Evolutionary conservation across 2,888 invertebrate species (phyloP), one percentile per base, ranked within the genome.

Genomic region (Brachycybe producta): DNA sequence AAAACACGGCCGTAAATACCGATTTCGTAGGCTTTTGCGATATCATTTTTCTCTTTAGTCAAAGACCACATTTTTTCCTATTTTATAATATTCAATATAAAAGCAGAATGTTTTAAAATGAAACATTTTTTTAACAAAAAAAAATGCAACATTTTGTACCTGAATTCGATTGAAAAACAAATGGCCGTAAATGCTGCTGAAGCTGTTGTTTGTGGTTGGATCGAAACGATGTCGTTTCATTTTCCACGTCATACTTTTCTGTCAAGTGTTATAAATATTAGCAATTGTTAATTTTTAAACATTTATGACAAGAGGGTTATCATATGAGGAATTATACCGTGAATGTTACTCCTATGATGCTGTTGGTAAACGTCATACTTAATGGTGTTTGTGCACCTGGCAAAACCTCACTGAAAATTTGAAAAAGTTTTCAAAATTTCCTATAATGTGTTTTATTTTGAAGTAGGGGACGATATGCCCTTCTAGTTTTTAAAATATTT

Each of bases 1-100:
- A 49, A 23, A 19, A 49, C 32, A 23, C 26, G 28, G 1, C 49
- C 49, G 15, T 19, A 42, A 19, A 41, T 3, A 32, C 42, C 49
- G 17, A 49, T 26, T 21, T 41, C 32, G n/a, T n/a, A 11, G n/a
- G 49, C 42, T 34, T 42, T 41, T 7, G 7, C 36, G 7, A 19
- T n/a, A 7, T 36, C 36, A 5, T n/a, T 36, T 36, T 36, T 36
- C 7, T 5, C 27, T 38, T 47, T 27, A 15, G 17, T 23, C 17
- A 47, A 38, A 8, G 27, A 36, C 47, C 47, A 47, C 3, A 38
- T 24, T 23, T 47, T 47, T 47, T 47, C 38, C 38, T 47, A n/a
- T n/a, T n/a, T n/a, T n/a, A n/a, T 13, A 27, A 26, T 15, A 42
- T 11, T 15, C 11, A 23, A 42, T n/a, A 11, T n/a, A n/a, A n/a